Base-by-base conservation (phyloP, 2,113 vertebrate genomes). In the Morone chrysops region DNA sequence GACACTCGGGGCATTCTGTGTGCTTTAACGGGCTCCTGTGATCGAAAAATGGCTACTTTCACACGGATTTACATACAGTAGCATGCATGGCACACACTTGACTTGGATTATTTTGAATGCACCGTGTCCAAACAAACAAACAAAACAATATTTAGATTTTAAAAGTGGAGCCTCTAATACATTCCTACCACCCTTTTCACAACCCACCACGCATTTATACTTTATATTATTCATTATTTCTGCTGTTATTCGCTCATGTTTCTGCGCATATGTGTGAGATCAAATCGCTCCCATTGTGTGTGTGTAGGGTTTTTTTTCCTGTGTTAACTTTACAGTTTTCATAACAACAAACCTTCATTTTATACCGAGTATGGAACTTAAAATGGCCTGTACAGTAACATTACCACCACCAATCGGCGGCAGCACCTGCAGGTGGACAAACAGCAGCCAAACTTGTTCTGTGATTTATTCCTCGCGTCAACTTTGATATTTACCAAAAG, bases 401-500 rank as follows among this genome's bases (percentile, higher is more conserved):
- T 11, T 22, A 60, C 69, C 79, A 16, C 53, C 77, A 22, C 38
- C 53, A 5, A 13, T 20, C 70, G 20, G 70, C 80, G 57, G 75
- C 65, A 77, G 72, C 89, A 86, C 73, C 84, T 82, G 92, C 91
- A 92, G 91, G 83, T 83, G 84, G 84, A 88, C 82, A 20, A 48
- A 63, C 81, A 63, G 66, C 73, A 59, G 66, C 38, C 72, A 80
- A 85, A 88, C 78, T 89, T 84, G 57, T 62, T 43, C 38, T 36
- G 22, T 50, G 57, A 59, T 78, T 80, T 72, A 17, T 72, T 73
- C 63, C 31, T 54, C 36, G 10, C 20, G 18, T 70, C 60, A 82
- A 90, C 81, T 83, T 90, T 54, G 31, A 54, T 62, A 65, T 81
- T 62, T 60, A 8, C 31, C 43, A 8, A 31, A 71, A 67, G 76